Conservation (phyloP, 2,113 vertebrate genomes). For the Antechinus stuartii region DNA sequence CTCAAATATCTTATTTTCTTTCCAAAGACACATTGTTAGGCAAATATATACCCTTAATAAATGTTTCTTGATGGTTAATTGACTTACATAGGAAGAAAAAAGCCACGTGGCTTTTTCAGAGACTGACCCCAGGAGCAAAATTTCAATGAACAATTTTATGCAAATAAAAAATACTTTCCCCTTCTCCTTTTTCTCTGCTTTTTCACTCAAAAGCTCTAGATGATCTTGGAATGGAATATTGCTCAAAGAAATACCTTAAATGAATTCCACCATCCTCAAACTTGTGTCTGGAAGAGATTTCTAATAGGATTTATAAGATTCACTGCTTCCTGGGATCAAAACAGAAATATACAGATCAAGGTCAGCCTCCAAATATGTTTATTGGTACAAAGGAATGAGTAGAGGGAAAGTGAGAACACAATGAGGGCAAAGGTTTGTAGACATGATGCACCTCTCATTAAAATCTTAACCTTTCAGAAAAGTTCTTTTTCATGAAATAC, state of each 20-base stretch:
- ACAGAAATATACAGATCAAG: conserved; percentile 59
- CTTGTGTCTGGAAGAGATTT: background rate
- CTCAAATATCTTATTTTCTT: conserved; percentile 45
- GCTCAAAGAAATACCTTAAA: conserved; percentile 61
- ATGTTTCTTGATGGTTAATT: background rate
- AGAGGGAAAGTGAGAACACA: conserved; percentile 50
- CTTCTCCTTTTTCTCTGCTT: accelerated
- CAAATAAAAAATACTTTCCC: background rate
- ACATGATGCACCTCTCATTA: conserved; percentile 65
- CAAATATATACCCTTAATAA: background rate
- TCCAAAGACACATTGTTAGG: background rate
- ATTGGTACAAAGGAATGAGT: conserved; percentile 30
- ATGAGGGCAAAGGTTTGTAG: conserved; percentile 61
- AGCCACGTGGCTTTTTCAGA: background rate
- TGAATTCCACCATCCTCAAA: conserved; percentile 13
- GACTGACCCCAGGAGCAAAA: background rate
- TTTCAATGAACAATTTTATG: conserved; percentile 30
- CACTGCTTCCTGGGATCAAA: conserved; percentile 49
- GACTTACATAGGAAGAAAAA: conserved; percentile 20
- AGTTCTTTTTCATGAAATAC: conserved; percentile 73
- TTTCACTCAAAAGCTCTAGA: conserved; percentile 64
- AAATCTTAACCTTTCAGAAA: conserved; percentile 73
- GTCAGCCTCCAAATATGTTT: conserved; percentile 53
- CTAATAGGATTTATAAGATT: conserved; percentile 56
- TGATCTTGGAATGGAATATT: conserved; percentile 20